These are phyloP conservation scores for Agonopterix alstromeriana DNA, from an alignment of 2,888 invertebrate genomes.

Conservation along the genomic window DNA sequence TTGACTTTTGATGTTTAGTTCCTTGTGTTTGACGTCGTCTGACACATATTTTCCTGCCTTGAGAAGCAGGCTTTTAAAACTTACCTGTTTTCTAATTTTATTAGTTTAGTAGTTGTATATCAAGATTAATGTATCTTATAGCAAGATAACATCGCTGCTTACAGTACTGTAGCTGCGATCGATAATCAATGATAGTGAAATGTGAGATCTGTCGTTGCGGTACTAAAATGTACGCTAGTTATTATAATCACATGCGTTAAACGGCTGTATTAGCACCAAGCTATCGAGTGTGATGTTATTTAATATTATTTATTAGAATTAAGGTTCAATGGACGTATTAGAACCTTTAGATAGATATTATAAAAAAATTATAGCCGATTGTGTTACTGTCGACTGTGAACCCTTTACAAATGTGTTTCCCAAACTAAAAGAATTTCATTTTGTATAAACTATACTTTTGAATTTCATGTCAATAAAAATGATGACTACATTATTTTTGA, in stretches of 20 bases:
- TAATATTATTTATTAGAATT: constrained; percentile 25
- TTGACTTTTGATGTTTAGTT: constrained; percentile 51
- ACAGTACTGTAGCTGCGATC: constrained; percentile 12
- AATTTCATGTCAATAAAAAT: constrained; percentile 61
- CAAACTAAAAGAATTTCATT: constrained; percentile 31
- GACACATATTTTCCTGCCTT: constrained; percentile 19
- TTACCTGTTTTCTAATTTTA: constrained; percentile 19
- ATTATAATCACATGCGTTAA: constrained; percentile 2
- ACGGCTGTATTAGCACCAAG: constrained; percentile 13
- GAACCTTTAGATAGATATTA: constrained; percentile 35
- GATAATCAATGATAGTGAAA: constrained; percentile 4
- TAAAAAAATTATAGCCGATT: constrained; percentile 21
- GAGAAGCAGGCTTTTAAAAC: constrained; percentile 27
- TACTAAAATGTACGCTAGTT: background rate
- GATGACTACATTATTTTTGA: constrained; percentile 15
- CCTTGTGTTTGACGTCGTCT: constrained; percentile 24
- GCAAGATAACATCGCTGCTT: constrained; percentile 1
- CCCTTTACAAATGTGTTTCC: constrained; percentile 25
- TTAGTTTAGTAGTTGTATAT: constrained; percentile 32
- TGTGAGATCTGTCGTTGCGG: constrained; percentile 4
- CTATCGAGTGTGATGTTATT: constrained; percentile 28
- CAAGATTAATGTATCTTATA: constrained; percentile 12
- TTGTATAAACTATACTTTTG: constrained; percentile 52
- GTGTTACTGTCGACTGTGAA: constrained; percentile 17
- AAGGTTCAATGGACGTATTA: constrained; percentile 16